Conservation (phyloP, 2,888 invertebrate species). For the Morpho deidamia region DNA sequence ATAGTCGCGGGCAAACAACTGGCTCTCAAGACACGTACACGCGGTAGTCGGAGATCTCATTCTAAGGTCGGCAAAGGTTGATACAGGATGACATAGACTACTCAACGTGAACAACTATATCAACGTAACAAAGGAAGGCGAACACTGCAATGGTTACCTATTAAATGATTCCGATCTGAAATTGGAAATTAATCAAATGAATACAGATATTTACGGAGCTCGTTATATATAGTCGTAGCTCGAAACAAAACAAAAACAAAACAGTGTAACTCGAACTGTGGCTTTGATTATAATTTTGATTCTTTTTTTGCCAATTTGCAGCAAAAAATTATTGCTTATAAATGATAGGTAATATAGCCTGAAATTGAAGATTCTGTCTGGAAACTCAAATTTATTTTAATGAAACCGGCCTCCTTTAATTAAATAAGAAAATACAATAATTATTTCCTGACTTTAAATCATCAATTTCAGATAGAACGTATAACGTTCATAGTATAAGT, state of each 20-base stretch:
- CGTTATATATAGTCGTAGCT: constrained; percentile 39
- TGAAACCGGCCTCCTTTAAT: background rate
- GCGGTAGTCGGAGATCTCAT: constrained; percentile 19
- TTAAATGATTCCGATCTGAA: constrained; percentile 80
- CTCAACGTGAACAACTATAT: constrained; percentile 60
- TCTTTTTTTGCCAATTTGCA: constrained; percentile 17
- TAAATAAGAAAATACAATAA: background rate
- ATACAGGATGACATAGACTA: constrained; percentile 43
- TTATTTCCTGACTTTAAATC: constrained; percentile 9
- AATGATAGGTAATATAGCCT: background rate
- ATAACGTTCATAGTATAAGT: constrained; percentile 32
- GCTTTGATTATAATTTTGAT: constrained; percentile 21
- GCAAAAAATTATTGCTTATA: background rate
- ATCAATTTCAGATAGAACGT: constrained; percentile 40
- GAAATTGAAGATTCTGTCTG: constrained; percentile 30
- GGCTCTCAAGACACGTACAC: constrained; percentile 26
- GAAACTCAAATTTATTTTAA: constrained; percentile 35
- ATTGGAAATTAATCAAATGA: constrained; percentile 70
- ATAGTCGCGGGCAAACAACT: constrained; percentile 11
- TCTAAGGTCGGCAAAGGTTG: constrained; percentile 22
- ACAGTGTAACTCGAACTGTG: background rate
- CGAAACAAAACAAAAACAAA: too few species aligned
- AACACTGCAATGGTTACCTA: constrained; percentile 71
- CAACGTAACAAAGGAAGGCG: constrained; percentile 44
- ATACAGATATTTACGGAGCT: constrained; percentile 40